These are phyloP conservation scores for Lagodon rhomboides DNA, from an alignment of 2,797 vertebrate species.

Conservation along the genomic window DNA sequence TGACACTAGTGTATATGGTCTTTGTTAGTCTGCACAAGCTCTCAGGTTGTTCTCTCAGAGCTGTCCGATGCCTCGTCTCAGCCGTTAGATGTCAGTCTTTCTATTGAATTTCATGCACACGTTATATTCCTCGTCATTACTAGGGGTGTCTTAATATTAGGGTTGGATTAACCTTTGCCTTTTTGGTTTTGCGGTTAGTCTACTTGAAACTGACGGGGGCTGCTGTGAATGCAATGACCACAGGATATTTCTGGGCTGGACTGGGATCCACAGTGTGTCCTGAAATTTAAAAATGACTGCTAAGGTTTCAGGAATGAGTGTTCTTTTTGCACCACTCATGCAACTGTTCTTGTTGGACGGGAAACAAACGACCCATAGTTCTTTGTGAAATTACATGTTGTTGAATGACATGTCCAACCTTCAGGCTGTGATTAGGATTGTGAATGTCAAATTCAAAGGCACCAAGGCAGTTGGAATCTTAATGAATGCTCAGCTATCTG, in stretches of 20 bases:
- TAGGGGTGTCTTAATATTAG: background rate
- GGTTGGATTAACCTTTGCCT: conserved; percentile 30
- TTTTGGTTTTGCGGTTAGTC: conserved; percentile 17
- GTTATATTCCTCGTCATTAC: conserved; percentile 6
- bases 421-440: conserved; percentile 38
- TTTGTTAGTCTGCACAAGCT: background rate
- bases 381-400: conserved; percentile 58
- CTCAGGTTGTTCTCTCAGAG: background rate
- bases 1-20: background rate
- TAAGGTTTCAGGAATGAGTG: conserved; percentile 36
- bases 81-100: conserved; percentile 70
- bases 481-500: conserved; percentile 55
- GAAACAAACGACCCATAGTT: conserved; percentile 33
- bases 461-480: conserved; percentile 22
- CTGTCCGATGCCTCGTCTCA: background rate
- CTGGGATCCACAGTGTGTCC: background rate
- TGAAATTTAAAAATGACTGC: conserved; percentile 25
- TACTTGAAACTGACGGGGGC: background rate
- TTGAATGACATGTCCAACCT: conserved; percentile 62
- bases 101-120: conserved; percentile 17
- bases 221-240: background rate
- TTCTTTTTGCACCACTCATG: conserved; percentile 31
- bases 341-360: conserved; percentile 11
- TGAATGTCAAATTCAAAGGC: conserved; percentile 62
- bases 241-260: conserved; percentile 15